Conservation (phyloP, 2,113 vertebrate species). For the Eptesicus fuscus region DNA sequence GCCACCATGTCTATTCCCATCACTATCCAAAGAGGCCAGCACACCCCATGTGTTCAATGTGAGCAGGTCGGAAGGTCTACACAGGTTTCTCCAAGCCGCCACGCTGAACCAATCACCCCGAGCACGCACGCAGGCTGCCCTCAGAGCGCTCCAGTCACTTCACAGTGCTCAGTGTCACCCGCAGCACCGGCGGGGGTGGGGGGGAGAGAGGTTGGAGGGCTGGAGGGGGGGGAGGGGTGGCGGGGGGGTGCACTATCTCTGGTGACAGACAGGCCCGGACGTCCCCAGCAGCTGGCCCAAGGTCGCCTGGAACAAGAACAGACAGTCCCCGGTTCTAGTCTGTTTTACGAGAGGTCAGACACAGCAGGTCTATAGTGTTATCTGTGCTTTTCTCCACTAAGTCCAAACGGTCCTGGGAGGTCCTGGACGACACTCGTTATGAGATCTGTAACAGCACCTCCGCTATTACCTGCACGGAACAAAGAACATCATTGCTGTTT, state of each 20-base stretch:
- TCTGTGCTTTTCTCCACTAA: neutral
- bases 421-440: neutral
- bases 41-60: fast-evolving
- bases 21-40: neutral
- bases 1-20: fast-evolving
- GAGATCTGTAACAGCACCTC: neutral
- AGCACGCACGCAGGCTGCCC: neutral
- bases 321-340: fast-evolving
- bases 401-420: neutral
- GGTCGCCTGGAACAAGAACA: neutral
- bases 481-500: neutral
- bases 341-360: neutral
- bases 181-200: too few relatives aligned
- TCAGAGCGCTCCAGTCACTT: fast-evolving
- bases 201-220: too few relatives aligned
- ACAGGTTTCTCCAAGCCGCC: neutral
- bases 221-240: too few relatives aligned
- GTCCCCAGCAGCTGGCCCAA: neutral
- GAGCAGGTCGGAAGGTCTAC: neutral
- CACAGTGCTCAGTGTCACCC: neutral
- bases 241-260: fast-evolving
- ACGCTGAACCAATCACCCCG: fast-evolving
- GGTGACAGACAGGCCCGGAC: neutral
- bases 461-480: neutral
- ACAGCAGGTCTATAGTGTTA: neutral